Base-by-base conservation (phyloP, 1,140 invertebrate genomes). In the Coelopa frigida region DNA sequence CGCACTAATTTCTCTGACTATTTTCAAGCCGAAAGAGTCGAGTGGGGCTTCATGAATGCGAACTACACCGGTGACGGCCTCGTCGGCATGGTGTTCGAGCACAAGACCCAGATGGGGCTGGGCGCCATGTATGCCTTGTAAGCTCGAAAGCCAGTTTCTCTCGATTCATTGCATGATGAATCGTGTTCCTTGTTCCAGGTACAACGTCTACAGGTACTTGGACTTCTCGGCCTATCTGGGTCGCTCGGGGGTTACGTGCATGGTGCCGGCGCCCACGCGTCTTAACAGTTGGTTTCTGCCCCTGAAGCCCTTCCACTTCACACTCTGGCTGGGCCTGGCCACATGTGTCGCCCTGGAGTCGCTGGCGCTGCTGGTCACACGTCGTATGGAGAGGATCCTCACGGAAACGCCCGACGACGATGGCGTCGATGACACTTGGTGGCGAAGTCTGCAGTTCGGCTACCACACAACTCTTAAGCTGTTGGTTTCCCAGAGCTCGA, bases 401-500 rank as follows among this genome's bases (percentile, higher is more conserved):
- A n/a, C 7, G 3, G 14, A 44, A 8, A 27, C 18, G 2, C 7
- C n/a, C n/a, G 33, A 36, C 15, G 14, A 14, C 27, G 27, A 14
- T 14, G 27, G 27, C 14, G 27, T 10, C 14, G 8, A 29, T 5
- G 20, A 21, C 22, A 7, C 14, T 12, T 47, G 23, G 10, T 42
- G 26, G 39, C 15, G 48, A 2, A 57, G 60, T 46, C 31, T 66
- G 5, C 29, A 32, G 8, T 67, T 66, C 38, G 57, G 51, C 4
- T 55, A n/a, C 18, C 49, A 53, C 5, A 63, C 51, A 15, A 54
- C 58, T 5, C 39, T 67, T 0, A 67, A 63, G 35, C 37, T 67
- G 3, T 61, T 67, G 42, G 49, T 67, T 0, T 61, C 55, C n/a
- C 63, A 67, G 20, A 39, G 55, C 27, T 64, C 63, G 5, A 51